These are phyloP conservation scores for Lonchura striata DNA, from an alignment of 2,113 vertebrate genomes.

Conservation along the genomic window DNA sequence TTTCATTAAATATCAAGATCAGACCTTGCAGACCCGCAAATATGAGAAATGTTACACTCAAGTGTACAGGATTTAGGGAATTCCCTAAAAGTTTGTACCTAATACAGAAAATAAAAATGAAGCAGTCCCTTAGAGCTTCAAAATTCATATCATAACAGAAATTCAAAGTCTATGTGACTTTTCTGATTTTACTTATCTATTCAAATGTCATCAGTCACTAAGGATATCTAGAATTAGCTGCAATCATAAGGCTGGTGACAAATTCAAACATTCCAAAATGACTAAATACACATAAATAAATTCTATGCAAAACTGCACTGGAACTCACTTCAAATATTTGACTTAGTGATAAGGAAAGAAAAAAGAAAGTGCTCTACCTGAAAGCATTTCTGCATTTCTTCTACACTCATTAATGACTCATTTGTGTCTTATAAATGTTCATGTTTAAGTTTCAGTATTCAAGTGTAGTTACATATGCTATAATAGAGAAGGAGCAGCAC, in stretches of 20 bases:
- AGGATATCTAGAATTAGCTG: not conserved
- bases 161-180: not conserved
- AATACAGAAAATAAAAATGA: not conserved
- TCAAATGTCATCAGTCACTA: not conserved
- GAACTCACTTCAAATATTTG: not conserved
- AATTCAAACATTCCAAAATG: not conserved
- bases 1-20: not conserved
- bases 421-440: not conserved
- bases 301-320: not conserved
- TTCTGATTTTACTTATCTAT: not conserved
- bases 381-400: not conserved
- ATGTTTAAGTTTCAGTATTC: not conserved
- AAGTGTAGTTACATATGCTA: not conserved
- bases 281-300: not conserved
- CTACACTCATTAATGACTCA: not conserved
- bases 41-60: not conserved
- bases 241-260: not conserved
- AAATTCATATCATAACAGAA: not conserved
- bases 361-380: not conserved
- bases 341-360: not conserved
- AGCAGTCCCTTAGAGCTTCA: not conserved
- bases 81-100: not conserved
- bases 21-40: not conserved
- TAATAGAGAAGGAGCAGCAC: not conserved
- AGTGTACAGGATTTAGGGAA: not conserved